phyloP scores from a whole-genome alignment of 2,888 invertebrate genomes.

The Zygothrica quintamaculata region DNA sequence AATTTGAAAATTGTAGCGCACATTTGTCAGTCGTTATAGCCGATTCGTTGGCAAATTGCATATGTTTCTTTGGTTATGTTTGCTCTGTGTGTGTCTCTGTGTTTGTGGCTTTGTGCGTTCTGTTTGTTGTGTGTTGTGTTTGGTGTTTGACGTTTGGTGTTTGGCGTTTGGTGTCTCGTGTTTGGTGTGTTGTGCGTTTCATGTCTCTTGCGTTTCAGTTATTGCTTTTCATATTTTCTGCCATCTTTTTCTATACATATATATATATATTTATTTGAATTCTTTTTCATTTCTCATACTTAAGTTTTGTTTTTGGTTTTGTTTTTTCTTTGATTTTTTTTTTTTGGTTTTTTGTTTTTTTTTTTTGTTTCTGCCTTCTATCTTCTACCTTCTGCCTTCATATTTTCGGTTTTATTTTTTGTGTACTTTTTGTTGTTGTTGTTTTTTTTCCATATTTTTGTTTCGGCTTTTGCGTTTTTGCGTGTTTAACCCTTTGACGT shows the following conservation, averaged over 20 bases:
- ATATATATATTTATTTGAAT: slow-evolving; percentile 51
- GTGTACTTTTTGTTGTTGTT: not conserved
- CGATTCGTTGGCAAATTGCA: slow-evolving; percentile 7
- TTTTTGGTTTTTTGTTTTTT: not conserved
- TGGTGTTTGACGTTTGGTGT: too few species aligned
- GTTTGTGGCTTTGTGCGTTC: too few species aligned
- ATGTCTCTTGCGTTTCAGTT: slow-evolving; percentile 45
- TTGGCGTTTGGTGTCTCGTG: too few species aligned
- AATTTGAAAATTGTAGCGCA: slow-evolving; percentile 32
- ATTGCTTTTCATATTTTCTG: slow-evolving; percentile 76
- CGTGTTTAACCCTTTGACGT: slow-evolving; percentile 82
- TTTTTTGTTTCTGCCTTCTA: slow-evolving; percentile 2
- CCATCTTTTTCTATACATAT: slow-evolving; percentile 54
- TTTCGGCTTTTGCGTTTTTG: slow-evolving; percentile 79
- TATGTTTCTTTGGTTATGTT: too few species aligned
- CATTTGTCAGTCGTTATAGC: slow-evolving; percentile 11
- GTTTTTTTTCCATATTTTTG: slow-evolving; percentile 49
- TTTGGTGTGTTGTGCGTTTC: slow-evolving; percentile 29
- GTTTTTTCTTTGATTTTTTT: slow-evolving; percentile 27
- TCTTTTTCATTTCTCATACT: slow-evolving; percentile 15
- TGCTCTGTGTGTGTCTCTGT: too few species aligned
- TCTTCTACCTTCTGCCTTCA: slow-evolving; percentile 7
- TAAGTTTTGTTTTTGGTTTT: too few species aligned
- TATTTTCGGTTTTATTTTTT: slow-evolving; percentile 1
- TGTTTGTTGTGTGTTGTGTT: too few species aligned